phyloP scores from a whole-genome alignment of 2,797 vertebrate genomes.

The Borostomias antarcticus region DNA sequence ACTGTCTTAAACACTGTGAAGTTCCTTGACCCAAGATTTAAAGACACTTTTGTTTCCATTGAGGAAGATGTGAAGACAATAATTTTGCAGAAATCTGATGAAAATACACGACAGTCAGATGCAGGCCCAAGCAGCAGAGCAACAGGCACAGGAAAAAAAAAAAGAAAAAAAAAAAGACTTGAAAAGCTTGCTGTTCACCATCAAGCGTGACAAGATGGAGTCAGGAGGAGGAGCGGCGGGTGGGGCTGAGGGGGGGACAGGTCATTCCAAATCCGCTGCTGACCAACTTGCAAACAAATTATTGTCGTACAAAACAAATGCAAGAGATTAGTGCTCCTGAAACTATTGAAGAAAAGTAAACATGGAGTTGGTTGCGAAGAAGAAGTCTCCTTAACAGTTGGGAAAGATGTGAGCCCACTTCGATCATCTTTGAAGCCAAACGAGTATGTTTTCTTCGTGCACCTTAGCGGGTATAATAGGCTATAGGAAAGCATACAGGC shows the following conservation, averaged over 20 bases:
- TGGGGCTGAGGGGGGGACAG: not conserved
- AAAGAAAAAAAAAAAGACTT: not conserved
- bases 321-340: not conserved
- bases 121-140: not conserved
- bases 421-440: no score
- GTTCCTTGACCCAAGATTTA: slow-evolving; percentile 16
- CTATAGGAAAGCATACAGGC: no score
- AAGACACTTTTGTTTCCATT: slow-evolving; percentile 17
- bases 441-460: no score
- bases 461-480: no score
- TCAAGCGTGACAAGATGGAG: not conserved
- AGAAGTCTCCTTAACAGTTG: no score
- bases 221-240: not conserved
- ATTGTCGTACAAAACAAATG: not conserved
- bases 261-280: not conserved
- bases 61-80: not conserved
- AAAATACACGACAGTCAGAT: not conserved
- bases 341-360: no score
- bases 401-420: no score
- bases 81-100: not conserved
- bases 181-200: not conserved
- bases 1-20: slow-evolving; percentile 2
- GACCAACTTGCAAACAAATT: not conserved
- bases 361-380: no score
- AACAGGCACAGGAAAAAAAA: not conserved